Conservation (phyloP, 2,797 vertebrate genomes). For the Cossypha caffra region DNA sequence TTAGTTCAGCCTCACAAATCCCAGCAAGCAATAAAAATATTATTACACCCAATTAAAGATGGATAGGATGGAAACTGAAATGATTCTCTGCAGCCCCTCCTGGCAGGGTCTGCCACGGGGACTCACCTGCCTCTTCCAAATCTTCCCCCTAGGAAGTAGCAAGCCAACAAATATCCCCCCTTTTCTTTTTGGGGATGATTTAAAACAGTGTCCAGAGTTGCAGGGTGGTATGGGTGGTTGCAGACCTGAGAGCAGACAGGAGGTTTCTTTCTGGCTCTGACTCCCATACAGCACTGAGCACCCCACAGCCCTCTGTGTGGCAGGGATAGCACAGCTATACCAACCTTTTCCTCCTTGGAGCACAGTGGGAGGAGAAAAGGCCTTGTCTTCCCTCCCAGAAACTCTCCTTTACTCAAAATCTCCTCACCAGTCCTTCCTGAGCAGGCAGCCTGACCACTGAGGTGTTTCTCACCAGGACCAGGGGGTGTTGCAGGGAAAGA, state of each 20-base stretch:
- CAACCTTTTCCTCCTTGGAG: background rate
- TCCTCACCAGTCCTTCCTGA: background rate
- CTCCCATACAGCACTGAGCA: background rate
- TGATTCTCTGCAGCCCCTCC: background rate
- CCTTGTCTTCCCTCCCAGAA: background rate
- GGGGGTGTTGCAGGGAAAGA: background rate
- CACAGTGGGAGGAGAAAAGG: background rate
- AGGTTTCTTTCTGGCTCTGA: background rate
- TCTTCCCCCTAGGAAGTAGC: background rate
- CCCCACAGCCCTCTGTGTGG: fast-evolving
- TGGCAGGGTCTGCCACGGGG: background rate
- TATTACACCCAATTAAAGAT: slow-evolving; percentile 41
- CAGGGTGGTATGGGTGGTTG: background rate
- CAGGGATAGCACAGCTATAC: background rate
- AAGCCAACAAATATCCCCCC: background rate
- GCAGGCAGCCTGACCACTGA: background rate
- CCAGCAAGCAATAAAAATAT: slow-evolving; percentile 39
- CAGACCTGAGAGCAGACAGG: background rate
- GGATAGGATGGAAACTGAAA: background rate
- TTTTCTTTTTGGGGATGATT: background rate
- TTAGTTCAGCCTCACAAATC: slow-evolving; percentile 58
- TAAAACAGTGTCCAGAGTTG: background rate
- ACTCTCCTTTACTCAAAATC: background rate
- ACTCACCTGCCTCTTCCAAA: background rate
- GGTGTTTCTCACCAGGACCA: background rate